phyloP scores from a whole-genome alignment of 1,140 invertebrate species.

The Drosophila grimshawi region DNA sequence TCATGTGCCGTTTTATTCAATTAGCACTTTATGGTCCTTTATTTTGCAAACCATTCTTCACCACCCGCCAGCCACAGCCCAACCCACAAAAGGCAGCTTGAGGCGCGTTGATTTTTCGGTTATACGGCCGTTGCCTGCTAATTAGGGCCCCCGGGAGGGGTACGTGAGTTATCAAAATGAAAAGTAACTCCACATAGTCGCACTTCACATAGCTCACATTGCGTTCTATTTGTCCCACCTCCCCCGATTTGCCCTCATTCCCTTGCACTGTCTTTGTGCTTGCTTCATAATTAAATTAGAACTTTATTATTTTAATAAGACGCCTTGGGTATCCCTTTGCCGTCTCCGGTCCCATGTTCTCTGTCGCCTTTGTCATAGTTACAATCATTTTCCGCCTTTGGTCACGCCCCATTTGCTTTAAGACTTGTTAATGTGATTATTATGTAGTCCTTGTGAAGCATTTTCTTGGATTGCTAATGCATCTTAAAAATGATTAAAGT shows the following conservation, averaged over 20 bases:
- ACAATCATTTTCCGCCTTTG: conserved; percentile 41
- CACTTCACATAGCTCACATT: conserved; percentile 64
- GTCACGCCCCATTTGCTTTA: conserved; percentile 47
- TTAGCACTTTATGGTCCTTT: conserved; percentile 83
- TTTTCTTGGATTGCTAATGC: conserved; percentile 37
- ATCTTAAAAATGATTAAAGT: not conserved
- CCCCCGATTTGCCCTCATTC: not conserved
- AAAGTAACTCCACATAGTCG: conserved; percentile 70
- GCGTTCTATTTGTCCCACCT: conserved; percentile 10
- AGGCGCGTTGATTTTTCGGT: conserved; percentile 80
- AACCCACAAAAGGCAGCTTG: conserved; percentile 34
- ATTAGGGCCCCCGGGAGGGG: conserved; percentile 69
- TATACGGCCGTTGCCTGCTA: conserved; percentile 78
- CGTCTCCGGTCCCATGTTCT: conserved; percentile 3
- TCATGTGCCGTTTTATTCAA: conserved; percentile 82
- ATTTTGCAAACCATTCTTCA: conserved; percentile 56
- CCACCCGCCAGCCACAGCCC: conserved; percentile 1
- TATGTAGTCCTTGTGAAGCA: conserved; percentile 29
- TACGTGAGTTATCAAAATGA: conserved; percentile 82
- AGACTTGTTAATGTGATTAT: conserved; percentile 57
- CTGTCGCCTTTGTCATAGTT: conserved; percentile 38
- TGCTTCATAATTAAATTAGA: conserved; percentile 77
- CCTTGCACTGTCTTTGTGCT: conserved; percentile 34
- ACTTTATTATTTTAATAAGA: conserved; percentile 83
- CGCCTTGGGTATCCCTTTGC: conserved; percentile 58